Evolutionary conservation across 2,113 vertebrate genomes (phyloP).

Genomic region (Paralichthys olivaceus): DNA sequence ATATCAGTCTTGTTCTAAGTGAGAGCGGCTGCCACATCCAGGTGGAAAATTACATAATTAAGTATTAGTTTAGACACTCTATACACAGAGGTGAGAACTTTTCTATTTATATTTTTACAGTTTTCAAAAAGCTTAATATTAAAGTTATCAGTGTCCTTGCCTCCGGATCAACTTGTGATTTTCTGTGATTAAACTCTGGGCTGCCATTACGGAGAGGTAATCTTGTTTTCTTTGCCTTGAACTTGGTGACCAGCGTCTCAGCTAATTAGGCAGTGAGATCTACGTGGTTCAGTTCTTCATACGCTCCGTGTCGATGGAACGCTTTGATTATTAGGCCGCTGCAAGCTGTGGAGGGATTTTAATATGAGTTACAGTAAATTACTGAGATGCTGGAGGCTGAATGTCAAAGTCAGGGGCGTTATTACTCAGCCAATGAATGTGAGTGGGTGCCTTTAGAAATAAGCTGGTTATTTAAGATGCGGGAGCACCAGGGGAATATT

Average conservation of each 20-base stretch:
- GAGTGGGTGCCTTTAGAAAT: slow-evolving; percentile 38
- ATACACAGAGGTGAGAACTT: too few relatives aligned
- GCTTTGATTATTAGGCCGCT: slow-evolving; percentile 52
- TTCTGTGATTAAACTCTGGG: background rate
- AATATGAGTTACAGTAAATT: slow-evolving; percentile 60
- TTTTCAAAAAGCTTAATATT: background rate
- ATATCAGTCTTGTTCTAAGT: too few relatives aligned
- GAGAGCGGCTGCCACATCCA: too few relatives aligned
- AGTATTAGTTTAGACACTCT: too few relatives aligned
- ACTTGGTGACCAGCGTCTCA: slow-evolving; percentile 1
- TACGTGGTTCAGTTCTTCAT: slow-evolving; percentile 16
- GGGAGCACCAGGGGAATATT: slow-evolving; percentile 54
- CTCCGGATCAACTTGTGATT: too few relatives aligned
- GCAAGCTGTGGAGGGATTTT: slow-evolving; percentile 38
- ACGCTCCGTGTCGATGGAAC: slow-evolving; percentile 8
- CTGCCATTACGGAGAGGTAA: slow-evolving; percentile 19
- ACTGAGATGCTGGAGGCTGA: slow-evolving; percentile 57
- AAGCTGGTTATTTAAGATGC: slow-evolving; percentile 59
- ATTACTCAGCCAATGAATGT: slow-evolving; percentile 54
- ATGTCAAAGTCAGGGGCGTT: slow-evolving; percentile 48
- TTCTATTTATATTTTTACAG: too few relatives aligned
- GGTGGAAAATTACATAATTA: too few relatives aligned
- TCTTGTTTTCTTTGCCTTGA: slow-evolving; percentile 10
- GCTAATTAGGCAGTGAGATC: slow-evolving; percentile 22
- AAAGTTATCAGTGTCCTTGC: background rate